Conservation (phyloP, 2,888 invertebrate species). For the Eurytoma adleriae region DNA sequence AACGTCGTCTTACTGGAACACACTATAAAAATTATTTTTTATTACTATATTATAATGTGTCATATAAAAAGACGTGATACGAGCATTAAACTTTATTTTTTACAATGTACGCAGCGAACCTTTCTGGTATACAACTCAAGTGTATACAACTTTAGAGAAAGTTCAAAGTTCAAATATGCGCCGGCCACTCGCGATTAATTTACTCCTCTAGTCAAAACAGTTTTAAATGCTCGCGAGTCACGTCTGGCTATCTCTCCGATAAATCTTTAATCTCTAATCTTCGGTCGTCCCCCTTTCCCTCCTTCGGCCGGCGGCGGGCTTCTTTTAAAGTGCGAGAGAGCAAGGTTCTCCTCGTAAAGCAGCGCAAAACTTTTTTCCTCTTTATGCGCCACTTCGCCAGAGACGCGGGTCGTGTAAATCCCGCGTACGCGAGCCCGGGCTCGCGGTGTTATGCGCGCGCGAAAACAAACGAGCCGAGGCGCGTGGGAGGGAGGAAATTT, state of each 20-base stretch:
- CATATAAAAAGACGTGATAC: too few species aligned
- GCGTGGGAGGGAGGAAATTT: too few species aligned
- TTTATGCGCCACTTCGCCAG: not conserved
- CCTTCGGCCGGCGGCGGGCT: slow-evolving; percentile 2
- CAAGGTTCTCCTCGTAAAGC: slow-evolving; percentile 9
- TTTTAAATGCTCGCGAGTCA: not conserved
- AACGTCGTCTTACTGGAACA: too few species aligned
- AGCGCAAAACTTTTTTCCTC: slow-evolving; percentile 7
- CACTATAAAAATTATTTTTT: too few species aligned
- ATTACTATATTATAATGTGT: too few species aligned
- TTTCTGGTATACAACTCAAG: too few species aligned
- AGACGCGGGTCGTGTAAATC: not conserved
- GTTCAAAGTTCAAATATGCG: not conserved
- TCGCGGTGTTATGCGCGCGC: too few species aligned
- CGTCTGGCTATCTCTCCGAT: slow-evolving; percentile 13
- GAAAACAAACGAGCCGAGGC: too few species aligned
- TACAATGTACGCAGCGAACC: too few species aligned
- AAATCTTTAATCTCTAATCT: slow-evolving; percentile 45
- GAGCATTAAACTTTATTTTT: too few species aligned
- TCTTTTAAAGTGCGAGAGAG: slow-evolving; percentile 27
- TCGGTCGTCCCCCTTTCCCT: not conserved
- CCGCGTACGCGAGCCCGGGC: too few species aligned
- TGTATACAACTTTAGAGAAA: not conserved
- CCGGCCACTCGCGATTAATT: too few species aligned
- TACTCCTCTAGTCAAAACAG: not conserved